Evolutionary conservation across 2,113 vertebrate species (phyloP), one percentile per base, ranked within the genome.

Genomic region (Caranx ignobilis): DNA sequence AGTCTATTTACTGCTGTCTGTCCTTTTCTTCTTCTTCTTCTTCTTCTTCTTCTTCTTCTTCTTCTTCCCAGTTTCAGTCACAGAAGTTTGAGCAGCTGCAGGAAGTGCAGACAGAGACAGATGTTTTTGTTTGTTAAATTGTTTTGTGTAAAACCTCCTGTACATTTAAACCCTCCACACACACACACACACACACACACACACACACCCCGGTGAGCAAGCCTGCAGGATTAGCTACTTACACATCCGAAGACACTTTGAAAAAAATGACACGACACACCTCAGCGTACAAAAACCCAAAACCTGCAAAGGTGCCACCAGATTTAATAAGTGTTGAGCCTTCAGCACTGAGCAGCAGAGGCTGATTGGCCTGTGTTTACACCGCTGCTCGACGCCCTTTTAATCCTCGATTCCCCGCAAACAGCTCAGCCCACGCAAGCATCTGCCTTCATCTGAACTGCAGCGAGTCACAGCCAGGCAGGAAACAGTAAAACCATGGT

Each of bases 401-500:
- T 88, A 83, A 91, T 88, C 85, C 79, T 66, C 11, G 4, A 48
- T 71, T 88, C 82, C 67, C 32, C n/a, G 13, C 77, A 65, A 81
- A 83, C 84, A 65, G 77, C 79, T 86, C 82, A 84, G 68, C 86
- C 86, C 79, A 90, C 72, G 71, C 84, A 66, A 82, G 71, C 84
- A 79, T 90, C 84, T 84, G 82, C 80, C 88, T 89, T 81, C 88
- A 83, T 83, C 76, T 77, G 35, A n/a, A 21, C 72, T 64, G 84
- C 71, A 79, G 75, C 15, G 31, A 41, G 82, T 47, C 73, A 37
- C 47, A 87, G 88, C 75, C 79, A 75, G 75, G 85, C 83, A 85
- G 90, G 88, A 89, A 92, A 81, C 32, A 75, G 67, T 82, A 83
- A 89, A 88, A 88, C 85, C 86, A 76, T 82, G 87, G 91, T 85